Evolutionary conservation across 2,888 invertebrate genomes (phyloP), one percentile per base, ranked within the genome.

Genomic region (Shargacucullia verbasci): DNA sequence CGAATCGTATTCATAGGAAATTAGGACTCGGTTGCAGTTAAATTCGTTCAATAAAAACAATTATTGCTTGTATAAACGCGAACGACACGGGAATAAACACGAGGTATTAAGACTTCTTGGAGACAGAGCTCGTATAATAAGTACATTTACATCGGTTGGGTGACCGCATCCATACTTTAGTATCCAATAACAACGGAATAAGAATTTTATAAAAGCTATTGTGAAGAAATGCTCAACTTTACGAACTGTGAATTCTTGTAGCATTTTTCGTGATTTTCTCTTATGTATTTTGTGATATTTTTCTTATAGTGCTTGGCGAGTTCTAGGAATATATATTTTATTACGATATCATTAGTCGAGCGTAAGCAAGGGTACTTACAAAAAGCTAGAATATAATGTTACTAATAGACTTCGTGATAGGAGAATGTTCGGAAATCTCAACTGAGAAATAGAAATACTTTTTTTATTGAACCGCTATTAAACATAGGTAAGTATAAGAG

Each of bases 181-280:
- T 79, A 79, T 73, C 76, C 81, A 82, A 86, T 84, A 85, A 67
- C 46, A 59, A 76, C 73, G 74, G 72, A 79, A 79, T 80, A 78
- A 80, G 74, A 79, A 87, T 81, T 84, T 86, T 84, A 86, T 84
- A 85, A 83, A 84, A 84, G 82, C 83, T 79, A 85, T 87, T 86
- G 83, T 74, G 63, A 63, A 66, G 80, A 75, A 82, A 82, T 73
- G 74, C 78, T 78, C 70, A 74, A 82, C 72, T 84, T 87, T 85
- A 87, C 81, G 86, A 83, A 85, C 85, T 85, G 84, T 82, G 84
- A 85, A 83, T 85, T 81, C 70, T 72, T 73, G 64, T 68, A 60
- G 40, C 58, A 68, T 41, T 46, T 45, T 41, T 48, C 11, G 10
- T 7, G 10, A 29, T 41, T 20, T 20, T 38, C 38, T 54, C 10